Percentiles rank a stretch among this genome's conserved stretches.
Evolutionary conservation across 2,888 invertebrate genomes (phyloP).

Genomic region (Tiliacea citrago): DNA sequence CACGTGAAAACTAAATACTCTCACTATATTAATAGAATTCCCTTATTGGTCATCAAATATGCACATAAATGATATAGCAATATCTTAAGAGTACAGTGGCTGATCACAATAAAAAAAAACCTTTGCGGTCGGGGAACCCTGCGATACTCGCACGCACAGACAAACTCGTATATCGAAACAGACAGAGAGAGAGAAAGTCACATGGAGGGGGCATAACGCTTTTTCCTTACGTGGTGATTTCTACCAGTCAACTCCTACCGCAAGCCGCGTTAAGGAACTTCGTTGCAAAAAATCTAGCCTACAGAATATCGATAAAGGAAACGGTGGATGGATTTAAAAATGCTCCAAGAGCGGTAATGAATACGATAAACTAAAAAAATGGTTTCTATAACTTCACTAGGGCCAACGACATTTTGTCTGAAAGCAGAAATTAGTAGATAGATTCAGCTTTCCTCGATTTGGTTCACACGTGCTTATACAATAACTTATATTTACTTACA

Average conservation of each 20-base stretch:
- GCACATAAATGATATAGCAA: background rate
- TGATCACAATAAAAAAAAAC: background rate
- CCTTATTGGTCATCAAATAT: background rate
- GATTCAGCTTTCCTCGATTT: background rate
- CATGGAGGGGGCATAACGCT: no score
- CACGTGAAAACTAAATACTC: constrained; percentile 3
- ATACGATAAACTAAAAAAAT: background rate
- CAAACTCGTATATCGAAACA: no score
- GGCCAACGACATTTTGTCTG: background rate
- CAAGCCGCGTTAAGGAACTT: no score
- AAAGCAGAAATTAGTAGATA: background rate
- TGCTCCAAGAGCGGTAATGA: background rate
- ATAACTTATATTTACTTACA: no score
- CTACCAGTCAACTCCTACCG: no score
- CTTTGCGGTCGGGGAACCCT: no score
- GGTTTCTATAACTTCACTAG: background rate
- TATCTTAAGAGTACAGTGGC: background rate
- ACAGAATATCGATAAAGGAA: background rate
- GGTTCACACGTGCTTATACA: background rate
- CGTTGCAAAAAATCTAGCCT: no score
- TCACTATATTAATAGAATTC: background rate
- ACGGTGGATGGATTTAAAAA: background rate
- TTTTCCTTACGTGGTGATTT: no score
- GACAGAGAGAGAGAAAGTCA: no score
- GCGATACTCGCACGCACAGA: no score